Evolutionary conservation across 1,140 invertebrate species (phyloP).

Genomic region (Papilio xuthus): DNA sequence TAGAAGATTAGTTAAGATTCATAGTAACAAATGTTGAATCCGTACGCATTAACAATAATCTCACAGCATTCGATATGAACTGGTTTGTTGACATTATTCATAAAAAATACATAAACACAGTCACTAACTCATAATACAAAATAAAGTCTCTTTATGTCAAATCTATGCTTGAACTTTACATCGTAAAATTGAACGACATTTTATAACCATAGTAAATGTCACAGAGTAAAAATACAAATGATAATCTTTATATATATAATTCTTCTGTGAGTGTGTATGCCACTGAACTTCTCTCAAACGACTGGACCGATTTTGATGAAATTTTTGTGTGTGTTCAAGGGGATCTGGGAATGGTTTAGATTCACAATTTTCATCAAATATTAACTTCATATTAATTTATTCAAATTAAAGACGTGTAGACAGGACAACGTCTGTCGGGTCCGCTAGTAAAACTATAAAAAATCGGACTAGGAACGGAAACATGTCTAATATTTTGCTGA

Average conservation of each 20-base stretch:
- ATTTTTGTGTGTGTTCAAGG: no score
- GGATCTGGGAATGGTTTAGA: no score
- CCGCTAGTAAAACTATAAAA: conserved; percentile 9
- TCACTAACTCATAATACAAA: background rate
- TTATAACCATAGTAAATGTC: conserved; percentile 1
- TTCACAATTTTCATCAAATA: no score
- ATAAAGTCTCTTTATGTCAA: background rate
- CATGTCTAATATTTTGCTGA: conserved; percentile 8
- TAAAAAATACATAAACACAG: conserved; percentile 14
- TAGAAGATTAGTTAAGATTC: no score
- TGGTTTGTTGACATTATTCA: background rate
- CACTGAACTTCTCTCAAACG: no score
- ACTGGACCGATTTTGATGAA: no score
- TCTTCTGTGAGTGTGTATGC: no score
- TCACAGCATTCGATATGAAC: background rate
- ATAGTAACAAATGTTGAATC: no score
- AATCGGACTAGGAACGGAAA: background rate
- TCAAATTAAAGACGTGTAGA: no score
- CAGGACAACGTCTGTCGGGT: no score
- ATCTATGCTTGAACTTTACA: background rate
- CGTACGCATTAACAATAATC: background rate
- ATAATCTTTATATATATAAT: no score
- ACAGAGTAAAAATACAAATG: conserved; percentile 15
- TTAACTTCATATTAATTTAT: no score
- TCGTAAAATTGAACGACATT: conserved; percentile 24